phyloP scores from a whole-genome alignment of 2,888 invertebrate genomes.

The Xanthia togata region DNA sequence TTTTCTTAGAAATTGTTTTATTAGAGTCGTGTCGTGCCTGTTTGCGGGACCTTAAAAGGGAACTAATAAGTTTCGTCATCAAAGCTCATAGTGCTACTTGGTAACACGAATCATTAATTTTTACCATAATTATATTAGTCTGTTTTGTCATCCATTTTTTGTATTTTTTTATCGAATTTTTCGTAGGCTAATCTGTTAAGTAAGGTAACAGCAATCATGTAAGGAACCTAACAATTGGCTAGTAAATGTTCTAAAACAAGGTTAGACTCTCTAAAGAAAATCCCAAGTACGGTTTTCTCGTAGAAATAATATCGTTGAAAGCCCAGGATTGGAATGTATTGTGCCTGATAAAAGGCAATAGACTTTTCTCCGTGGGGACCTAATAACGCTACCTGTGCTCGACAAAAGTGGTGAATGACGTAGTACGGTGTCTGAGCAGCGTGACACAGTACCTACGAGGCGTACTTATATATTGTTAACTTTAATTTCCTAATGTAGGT shows the following conservation, averaged over 20 bases:
- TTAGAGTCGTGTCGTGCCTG: too few relatives aligned
- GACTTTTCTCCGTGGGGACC: slow-evolving; percentile 38
- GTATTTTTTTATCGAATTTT: neutral
- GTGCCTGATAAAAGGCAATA: slow-evolving; percentile 52
- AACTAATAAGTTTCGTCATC: neutral
- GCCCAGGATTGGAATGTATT: slow-evolving; percentile 40
- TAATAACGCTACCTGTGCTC: slow-evolving; percentile 31
- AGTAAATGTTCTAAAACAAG: neutral
- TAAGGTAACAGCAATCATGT: neutral
- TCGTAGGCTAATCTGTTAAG: neutral
- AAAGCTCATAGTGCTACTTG: neutral
- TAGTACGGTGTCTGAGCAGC: slow-evolving; percentile 6
- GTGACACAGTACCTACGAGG: slow-evolving; percentile 10
- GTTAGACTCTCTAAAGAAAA: neutral
- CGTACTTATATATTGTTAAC: slow-evolving; percentile 4
- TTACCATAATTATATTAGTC: too few relatives aligned
- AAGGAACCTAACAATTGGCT: neutral
- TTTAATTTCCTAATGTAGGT: slow-evolving; percentile 29
- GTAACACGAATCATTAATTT: neutral
- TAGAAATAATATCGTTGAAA: slow-evolving; percentile 42
- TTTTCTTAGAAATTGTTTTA: too few relatives aligned
- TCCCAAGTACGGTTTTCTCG: neutral
- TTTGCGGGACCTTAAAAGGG: neutral
- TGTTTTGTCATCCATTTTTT: neutral
- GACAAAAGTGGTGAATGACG: slow-evolving; percentile 24